Evolutionary conservation across 2,113 vertebrate species (phyloP), one percentile per base, ranked within the genome.

Genomic region (Malurus cyaneus): DNA sequence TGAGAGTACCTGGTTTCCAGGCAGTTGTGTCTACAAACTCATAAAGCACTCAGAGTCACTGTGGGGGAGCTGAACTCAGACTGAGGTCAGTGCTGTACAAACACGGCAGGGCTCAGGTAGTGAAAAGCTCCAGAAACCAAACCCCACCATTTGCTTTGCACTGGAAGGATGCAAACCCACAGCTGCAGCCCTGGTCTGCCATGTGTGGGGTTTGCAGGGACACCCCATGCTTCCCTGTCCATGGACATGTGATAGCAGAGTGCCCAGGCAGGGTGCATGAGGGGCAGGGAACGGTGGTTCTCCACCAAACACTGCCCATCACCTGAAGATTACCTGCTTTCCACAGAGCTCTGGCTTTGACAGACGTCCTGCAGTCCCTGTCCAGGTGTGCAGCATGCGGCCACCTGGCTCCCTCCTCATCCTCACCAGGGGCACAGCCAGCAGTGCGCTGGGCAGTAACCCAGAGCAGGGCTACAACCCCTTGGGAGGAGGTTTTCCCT

Each of bases 311-410:
- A 32, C n/a, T 53, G 28, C 54, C 20, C 18, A 41, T 3, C 49
- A 67, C 32, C 47, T 23, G 49, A 62, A 71, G 36, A 69, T 14
- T 21, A 6, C 26, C 46, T 49, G 16, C 72, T 56, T 64, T 62
- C 39, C 57, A 44, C 1, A 1, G 31, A 59, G 44, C 56, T 79
- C 49, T 1, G 8, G n/a, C 69, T 85, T 49, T 0, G 3, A 31
- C 14, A 57, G 19, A 29, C 0, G 0, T 20, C 36, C 46, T 56
- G 34, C 44, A 36, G 80, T 36, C 7, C 8, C 46, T 9, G 2
- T 5, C n/a, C 59, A 42, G n/a, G 41, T 8, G 1, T 4, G 15
- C 49, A 56, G 66, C 67, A 39, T 0, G 0, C 2, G 10, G 71
- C 59, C 1, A 6, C 36, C 49, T 3, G 1, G 28, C 21, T 46